phyloP scores from a whole-genome alignment of 2,888 invertebrate species.

The Pterostichus niger region DNA sequence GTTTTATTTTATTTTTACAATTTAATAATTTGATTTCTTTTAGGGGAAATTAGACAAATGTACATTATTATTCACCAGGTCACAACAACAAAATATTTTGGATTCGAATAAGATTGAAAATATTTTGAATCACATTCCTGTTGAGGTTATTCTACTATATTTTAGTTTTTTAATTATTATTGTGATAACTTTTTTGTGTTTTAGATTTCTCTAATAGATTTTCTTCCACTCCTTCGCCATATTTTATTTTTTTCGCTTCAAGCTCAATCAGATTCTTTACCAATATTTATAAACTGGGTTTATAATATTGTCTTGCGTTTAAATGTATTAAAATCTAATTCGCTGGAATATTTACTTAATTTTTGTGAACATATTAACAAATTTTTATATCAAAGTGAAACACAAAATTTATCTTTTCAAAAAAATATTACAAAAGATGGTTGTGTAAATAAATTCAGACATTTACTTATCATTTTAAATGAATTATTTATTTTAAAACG shows the following conservation, averaged over 20 bases:
- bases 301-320: constrained; percentile 64
- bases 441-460: constrained; percentile 42
- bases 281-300: constrained; percentile 72
- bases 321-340: constrained; percentile 70
- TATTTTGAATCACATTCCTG: constrained; percentile 68
- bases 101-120: constrained; percentile 68
- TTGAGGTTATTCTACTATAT: constrained; percentile 10
- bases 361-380: constrained; percentile 45
- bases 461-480: constrained; percentile 30
- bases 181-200: constrained; percentile 50
- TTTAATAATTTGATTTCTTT: constrained; percentile 53
- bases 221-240: constrained; percentile 74
- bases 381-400: constrained; percentile 12
- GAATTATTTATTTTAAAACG: constrained; percentile 41
- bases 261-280: constrained; percentile 71
- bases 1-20: constrained; percentile 8
- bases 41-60: constrained; percentile 73
- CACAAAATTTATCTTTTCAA: constrained; percentile 38
- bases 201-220: constrained; percentile 68
- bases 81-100: constrained; percentile 68
- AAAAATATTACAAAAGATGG: constrained; percentile 70
- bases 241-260: constrained; percentile 73
- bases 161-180: background rate
- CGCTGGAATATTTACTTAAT: constrained; percentile 24
- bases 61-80: constrained; percentile 72